Evolutionary conservation across 2,113 vertebrate genomes (phyloP).

Genomic region (Odocoileus virginianus): DNA sequence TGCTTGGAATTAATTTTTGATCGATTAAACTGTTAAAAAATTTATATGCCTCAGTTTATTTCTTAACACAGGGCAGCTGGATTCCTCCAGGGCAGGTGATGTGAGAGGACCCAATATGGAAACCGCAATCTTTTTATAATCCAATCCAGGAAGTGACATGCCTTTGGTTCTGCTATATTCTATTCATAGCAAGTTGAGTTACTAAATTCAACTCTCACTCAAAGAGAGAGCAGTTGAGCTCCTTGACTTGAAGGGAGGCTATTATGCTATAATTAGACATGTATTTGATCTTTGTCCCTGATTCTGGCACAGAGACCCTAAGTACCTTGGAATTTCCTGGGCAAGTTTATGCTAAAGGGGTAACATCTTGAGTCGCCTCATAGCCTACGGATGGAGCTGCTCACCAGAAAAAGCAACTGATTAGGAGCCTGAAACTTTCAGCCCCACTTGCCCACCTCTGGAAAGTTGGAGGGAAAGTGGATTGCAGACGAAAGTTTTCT

Average conservation of each 20-base stretch:
- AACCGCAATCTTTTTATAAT: neutral
- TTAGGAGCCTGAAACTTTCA: neutral
- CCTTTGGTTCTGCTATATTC: neutral
- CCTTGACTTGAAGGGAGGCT: neutral
- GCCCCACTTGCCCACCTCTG: neutral
- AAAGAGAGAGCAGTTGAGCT: neutral
- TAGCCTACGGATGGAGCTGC: neutral
- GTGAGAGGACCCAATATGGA: neutral
- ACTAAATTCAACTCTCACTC: neutral
- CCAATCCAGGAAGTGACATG: neutral
- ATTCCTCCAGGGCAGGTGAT: neutral
- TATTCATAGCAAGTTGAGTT: neutral
- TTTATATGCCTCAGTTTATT: neutral
- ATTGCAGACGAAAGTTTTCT: neutral
- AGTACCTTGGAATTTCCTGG: neutral
- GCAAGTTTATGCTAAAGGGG: neutral
- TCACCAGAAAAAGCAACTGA: neutral
- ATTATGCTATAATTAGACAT: neutral
- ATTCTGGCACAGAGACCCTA: neutral
- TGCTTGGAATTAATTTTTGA: neutral
- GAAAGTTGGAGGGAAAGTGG: neutral
- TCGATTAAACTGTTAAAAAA: neutral
- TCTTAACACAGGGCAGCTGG: neutral
- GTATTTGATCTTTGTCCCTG: neutral
- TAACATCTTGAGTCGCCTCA: neutral